A percentile compares a stretch with the other conserved stretches of the same genome.
Conservation (phyloP, 2,888 invertebrate genomes). For the Harpalus rubripes region DNA sequence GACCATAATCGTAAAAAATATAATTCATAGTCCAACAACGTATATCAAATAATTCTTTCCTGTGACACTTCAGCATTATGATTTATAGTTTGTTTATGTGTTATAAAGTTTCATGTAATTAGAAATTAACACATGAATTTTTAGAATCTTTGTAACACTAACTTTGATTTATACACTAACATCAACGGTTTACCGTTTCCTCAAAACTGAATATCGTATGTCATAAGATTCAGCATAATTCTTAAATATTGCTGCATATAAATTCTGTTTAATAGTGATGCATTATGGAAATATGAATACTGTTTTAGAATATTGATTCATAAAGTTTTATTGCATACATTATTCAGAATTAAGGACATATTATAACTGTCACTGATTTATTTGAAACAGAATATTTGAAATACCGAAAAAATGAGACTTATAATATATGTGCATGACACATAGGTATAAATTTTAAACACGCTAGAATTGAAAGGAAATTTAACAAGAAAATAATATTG, state of each 20-base stretch:
- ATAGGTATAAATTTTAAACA: too few relatives aligned
- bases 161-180: not conserved
- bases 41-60: not conserved
- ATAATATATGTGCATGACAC: too few relatives aligned
- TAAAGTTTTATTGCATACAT: too few relatives aligned
- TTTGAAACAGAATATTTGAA: too few relatives aligned
- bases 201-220: not conserved
- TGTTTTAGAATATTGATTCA: too few relatives aligned
- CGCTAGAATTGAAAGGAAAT: too few relatives aligned
- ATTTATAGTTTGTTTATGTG: not conserved
- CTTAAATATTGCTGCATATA: constrained; percentile 3
- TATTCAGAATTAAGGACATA: too few relatives aligned
- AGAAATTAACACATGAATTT: constrained; percentile 24
- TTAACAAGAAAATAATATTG: too few relatives aligned
- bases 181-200: not conserved
- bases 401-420: too few relatives aligned
- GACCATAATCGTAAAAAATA: not conserved
- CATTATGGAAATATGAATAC: not conserved
- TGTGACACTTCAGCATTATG: not conserved
- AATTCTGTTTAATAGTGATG: not conserved
- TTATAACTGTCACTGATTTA: too few relatives aligned
- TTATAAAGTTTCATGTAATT: constrained; percentile 18
- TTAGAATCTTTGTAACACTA: not conserved
- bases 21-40: not conserved
- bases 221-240: not conserved